A percentile compares a stretch with the other conserved stretches of the same genome.
These are phyloP conservation scores for Tetramorium parvispinum DNA, from an alignment of 1,140 invertebrate genomes.

Conservation along the genomic window DNA sequence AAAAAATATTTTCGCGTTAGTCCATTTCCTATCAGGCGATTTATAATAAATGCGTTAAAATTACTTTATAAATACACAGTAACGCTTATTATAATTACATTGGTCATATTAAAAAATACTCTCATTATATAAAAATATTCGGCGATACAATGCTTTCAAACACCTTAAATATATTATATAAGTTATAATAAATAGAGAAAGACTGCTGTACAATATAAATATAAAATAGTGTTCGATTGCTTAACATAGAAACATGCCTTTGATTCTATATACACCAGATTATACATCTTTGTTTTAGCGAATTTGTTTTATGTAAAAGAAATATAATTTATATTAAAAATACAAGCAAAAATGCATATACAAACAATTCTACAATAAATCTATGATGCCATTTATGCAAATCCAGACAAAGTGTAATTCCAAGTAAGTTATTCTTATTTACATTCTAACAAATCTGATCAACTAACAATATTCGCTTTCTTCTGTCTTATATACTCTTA, in stretches of 20 bases:
- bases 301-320: not conserved
- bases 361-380: slow-evolving; percentile 17
- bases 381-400: slow-evolving; percentile 9
- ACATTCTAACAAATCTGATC: slow-evolving; percentile 8
- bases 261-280: not conserved
- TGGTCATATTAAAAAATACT: slow-evolving; percentile 57
- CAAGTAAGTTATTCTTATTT: slow-evolving; percentile 28
- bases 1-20: slow-evolving; percentile 71
- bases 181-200: slow-evolving; percentile 1
- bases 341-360: not conserved
- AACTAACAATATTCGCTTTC: not conserved
- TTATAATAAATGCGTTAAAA: slow-evolving; percentile 54
- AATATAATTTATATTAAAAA: slow-evolving; percentile 6
- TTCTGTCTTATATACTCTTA: slow-evolving; percentile 15
- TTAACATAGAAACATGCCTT: slow-evolving; percentile 22
- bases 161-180: slow-evolving; percentile 5
- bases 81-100: slow-evolving; percentile 28
- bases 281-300: slow-evolving; percentile 2
- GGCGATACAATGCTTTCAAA: not conserved
- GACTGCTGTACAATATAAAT: slow-evolving; percentile 14
- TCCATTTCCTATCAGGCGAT: not conserved
- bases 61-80: slow-evolving; percentile 27
- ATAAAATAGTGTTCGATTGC: not conserved
- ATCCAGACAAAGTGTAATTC: not conserved
- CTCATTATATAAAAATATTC: slow-evolving; percentile 27